These are phyloP conservation scores for Homalodisca vitripennis DNA, from an alignment of 1,140 invertebrate species.

Conservation along the genomic window DNA sequence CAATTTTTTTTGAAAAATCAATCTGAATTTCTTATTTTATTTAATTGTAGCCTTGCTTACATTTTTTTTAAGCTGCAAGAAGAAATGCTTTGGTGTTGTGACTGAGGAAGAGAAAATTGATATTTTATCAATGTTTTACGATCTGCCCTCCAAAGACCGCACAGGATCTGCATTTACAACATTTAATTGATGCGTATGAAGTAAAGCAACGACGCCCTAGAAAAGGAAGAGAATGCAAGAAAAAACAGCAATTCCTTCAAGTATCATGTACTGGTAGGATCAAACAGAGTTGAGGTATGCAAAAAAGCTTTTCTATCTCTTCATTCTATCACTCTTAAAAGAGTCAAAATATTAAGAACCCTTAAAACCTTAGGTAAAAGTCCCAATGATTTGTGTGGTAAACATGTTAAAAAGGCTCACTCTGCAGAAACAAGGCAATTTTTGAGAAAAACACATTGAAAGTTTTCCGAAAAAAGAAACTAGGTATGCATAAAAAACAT, in stretches of 20 bases:
- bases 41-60: too few relatives aligned
- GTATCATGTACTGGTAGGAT: not conserved
- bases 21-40: too few relatives aligned
- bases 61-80: too few relatives aligned
- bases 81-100: too few relatives aligned
- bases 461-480: conserved; percentile 6
- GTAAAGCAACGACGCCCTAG: conserved; percentile 7
- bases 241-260: not conserved
- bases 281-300: not conserved
- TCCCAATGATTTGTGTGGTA: not conserved
- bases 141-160: too few relatives aligned
- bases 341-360: conserved; percentile 7
- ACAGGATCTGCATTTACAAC: not conserved
- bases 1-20: too few relatives aligned
- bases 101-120: too few relatives aligned
- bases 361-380: conserved; percentile 10
- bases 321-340: conserved; percentile 10
- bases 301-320: conserved; percentile 18
- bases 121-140: too few relatives aligned
- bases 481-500: not conserved
- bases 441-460: not conserved
- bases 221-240: conserved; percentile 3
- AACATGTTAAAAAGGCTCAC: not conserved
- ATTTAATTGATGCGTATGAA: not conserved
- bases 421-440: not conserved